Base-by-base conservation (phyloP, 2,888 invertebrate genomes). In the Drosophila maculinotata region DNA sequence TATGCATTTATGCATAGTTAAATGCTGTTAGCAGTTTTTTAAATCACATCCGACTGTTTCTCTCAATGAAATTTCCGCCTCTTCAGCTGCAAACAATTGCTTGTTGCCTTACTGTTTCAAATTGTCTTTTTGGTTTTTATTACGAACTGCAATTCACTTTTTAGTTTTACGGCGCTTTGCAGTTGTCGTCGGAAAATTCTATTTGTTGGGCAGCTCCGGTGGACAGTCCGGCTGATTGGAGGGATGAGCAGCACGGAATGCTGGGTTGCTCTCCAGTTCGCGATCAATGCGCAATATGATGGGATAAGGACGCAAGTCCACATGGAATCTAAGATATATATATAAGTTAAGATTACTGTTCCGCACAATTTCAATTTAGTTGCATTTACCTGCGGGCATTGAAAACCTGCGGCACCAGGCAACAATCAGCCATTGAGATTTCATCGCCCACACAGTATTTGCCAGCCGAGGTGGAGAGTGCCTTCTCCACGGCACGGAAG, bases 171-270 rank as follows among this genome's bases (percentile, higher is more conserved):
- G 87, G 71, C 90, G 90, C 63, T 90, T 90, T 83, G 89, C 89
- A 90, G 89, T 90, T 90, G 90, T 81, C 74, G 87, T 79, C 89
- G 90, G 89, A 62, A 89, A 90, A 88, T 90, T 90, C 89, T 89
- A 90, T 90, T 93, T 94, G 95, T 93, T 96, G 95, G 90, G 95
- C 95, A 82, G 95, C 95, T 97, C 97, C 6, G 96, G 96, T 38
- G 98, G 98, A 91, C 97, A 97, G 92, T 99, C 99, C 3, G 98
- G 98, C 93, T 99, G 98, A 87, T 94, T 94, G 75, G 95, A 95
- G 35, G 98, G 97, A 92, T 98, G 97, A 35, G 98, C 97, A 25
- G 95, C 96, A 70, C 96, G 94, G 92, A 99, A 98, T 3, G 97
- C 97, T 12, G 97, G 97, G 90, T 98, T 96, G 89, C 96, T 94